Conservation (phyloP, 2,113 vertebrate species). For the Psilopsiagon aymara region DNA sequence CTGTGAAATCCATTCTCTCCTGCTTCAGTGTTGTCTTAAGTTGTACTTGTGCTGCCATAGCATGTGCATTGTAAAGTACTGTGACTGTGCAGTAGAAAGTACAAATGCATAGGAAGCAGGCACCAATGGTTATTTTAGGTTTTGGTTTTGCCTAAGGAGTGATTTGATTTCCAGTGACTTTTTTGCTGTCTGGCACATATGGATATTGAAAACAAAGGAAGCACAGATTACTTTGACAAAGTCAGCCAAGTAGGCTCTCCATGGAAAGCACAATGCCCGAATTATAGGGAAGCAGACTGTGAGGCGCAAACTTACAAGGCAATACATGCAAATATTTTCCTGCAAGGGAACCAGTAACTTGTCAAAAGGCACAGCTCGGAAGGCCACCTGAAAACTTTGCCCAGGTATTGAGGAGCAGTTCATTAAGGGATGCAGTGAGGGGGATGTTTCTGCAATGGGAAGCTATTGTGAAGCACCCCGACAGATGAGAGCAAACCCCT, state of each 20-base stretch:
- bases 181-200: background rate
- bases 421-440: conserved; percentile 6
- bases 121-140: background rate
- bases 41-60: background rate
- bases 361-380: background rate
- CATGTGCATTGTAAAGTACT: background rate
- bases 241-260: background rate
- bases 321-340: background rate
- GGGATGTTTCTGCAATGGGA: background rate
- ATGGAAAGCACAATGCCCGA: background rate
- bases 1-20: background rate
- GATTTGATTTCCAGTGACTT: background rate
- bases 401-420: conserved; percentile 57
- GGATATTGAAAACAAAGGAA: background rate
- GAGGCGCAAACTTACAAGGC: background rate
- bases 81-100: background rate
- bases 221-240: background rate
- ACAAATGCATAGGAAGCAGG: background rate
- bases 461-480: conserved; percentile 68
- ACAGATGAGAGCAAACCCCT: conserved; percentile 78
- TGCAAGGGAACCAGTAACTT: background rate
- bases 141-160: background rate
- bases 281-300: background rate
- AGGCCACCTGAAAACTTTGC: background rate
- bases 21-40: background rate